A percentile compares a stretch with the other conserved stretches of the same genome.
phyloP scores from a whole-genome alignment of 2,113 vertebrate genomes.

The Lethenteron camtschaticum region DNA sequence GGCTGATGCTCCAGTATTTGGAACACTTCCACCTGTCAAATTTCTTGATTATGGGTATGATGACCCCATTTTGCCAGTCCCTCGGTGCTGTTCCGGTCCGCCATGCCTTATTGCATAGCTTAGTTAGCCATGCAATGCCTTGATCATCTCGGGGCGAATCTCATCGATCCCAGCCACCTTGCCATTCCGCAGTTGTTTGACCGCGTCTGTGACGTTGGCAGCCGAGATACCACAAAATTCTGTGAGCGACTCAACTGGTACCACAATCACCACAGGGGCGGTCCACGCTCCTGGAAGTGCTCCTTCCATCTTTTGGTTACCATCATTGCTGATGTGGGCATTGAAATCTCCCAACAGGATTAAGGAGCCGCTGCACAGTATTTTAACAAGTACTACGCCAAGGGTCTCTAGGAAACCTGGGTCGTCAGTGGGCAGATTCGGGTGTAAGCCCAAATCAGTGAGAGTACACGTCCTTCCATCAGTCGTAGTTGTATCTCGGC shows the following conservation, averaged over 20 bases:
- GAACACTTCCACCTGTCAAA: neutral
- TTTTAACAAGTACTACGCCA: neutral
- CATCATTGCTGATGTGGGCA: neutral
- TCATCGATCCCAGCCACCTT: neutral
- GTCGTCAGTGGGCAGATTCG: neutral
- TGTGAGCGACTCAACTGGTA: neutral
- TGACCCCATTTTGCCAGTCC: slow-evolving; percentile 1
- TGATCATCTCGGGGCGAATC: neutral
- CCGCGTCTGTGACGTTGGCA: slow-evolving; percentile 5
- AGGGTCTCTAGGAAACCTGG: neutral
- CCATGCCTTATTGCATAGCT: neutral
- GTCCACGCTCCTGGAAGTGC: too few species aligned
- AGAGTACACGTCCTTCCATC: neutral
- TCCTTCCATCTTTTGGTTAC: neutral
- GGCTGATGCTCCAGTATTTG: slow-evolving; percentile 1
- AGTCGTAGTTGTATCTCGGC: too few species aligned
- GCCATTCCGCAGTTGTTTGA: neutral
- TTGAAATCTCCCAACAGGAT: neutral
- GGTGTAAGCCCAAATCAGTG: neutral
- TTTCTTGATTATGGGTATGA: neutral
- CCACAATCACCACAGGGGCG: neutral
- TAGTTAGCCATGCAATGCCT: slow-evolving; percentile 3
- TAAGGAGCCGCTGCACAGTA: neutral
- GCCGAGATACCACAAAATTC: neutral
- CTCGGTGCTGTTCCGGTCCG: neutral